Evolutionary conservation across 2,797 vertebrate genomes (phyloP).

Genomic region (Sciurus carolinensis): DNA sequence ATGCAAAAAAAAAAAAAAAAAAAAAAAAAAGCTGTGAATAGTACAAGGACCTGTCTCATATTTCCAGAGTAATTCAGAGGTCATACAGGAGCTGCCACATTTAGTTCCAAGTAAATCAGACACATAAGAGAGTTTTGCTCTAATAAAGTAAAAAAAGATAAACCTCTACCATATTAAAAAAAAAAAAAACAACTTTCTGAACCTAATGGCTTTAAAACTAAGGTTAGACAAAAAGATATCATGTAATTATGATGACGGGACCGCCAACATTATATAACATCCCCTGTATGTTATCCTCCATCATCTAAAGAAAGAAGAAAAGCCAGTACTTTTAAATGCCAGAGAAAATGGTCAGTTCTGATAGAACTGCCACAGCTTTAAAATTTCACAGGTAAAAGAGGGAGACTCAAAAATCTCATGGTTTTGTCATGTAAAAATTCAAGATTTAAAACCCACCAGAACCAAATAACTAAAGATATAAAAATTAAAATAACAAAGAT

Average conservation of each 20-base stretch:
- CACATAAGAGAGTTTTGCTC: conserved; percentile 14
- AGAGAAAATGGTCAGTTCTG: neutral
- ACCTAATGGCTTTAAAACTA: conserved; percentile 20
- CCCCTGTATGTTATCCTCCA: neutral
- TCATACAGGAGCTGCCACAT: conserved; percentile 24
- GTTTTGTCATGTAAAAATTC: conserved; percentile 36
- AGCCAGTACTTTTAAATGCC: neutral
- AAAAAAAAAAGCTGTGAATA: conserved; percentile 69
- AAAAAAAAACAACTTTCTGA: conserved; percentile 60
- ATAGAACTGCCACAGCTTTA: neutral
- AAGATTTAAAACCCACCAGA: conserved; percentile 44
- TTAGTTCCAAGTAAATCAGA: conserved; percentile 30
- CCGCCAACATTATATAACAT: neutral
- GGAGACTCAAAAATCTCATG: neutral
- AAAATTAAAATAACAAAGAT: conserved; percentile 23
- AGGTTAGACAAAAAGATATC: neutral
- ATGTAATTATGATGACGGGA: neutral
- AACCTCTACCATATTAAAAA: conserved; percentile 20
- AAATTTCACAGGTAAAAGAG: neutral
- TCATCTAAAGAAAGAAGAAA: neutral
- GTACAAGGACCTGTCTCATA: neutral
- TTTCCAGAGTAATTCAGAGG: conserved; percentile 62
- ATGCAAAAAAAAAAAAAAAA: conserved; percentile 70
- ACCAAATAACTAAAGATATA: conserved; percentile 5
- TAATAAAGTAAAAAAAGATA: conserved; percentile 71